Base-by-base conservation (phyloP, 2,113 vertebrate genomes). In the Phalacrocorax pelagicus region DNA sequence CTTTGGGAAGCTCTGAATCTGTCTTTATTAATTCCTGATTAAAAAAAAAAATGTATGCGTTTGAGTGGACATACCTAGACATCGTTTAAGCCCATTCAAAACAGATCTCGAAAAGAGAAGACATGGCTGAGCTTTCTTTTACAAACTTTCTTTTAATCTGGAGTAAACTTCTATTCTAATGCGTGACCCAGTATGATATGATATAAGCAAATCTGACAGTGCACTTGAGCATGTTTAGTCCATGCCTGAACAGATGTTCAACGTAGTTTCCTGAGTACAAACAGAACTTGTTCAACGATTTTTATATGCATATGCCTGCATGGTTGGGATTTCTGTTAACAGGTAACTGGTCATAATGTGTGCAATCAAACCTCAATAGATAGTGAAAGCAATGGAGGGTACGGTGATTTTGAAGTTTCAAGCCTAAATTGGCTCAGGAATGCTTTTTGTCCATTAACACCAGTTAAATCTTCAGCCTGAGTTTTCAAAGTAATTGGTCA, bases 241-340 rank as follows among this genome's bases (percentile, higher is more conserved):
- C 4, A 0, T 72, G 85, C 83, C 91, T 86, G 54, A 95, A 74
- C 54, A 80, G 30, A 91, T 73, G 92, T 86, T 85, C 59, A 61
- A 1, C 57, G 69, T 40, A 44, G 66, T 81, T 69, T 93, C 73
- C 94, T 89, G 69, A 92, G 57, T 44, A 92, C 54, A 84, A 52
- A 74, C 88, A 92, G 70, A 94, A 81, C n/a, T 94, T 58, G 59
- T 94, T 93, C 70, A 90, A 91, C 88, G 92, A 78, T 69, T 92
- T 92, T 65, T 46, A 59, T 81, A 19, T 58, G 62, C 40, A 61
- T 61, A 32, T 36, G 79, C 54, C 69, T 92, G 88, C 79, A 52
- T 9, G 29, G 58, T 36, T 92, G 55, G 91, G 93, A 94, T 83
- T 88, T 66, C 88, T 96, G 52, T 93, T 88, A 89, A 71, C 75